Evolutionary conservation across 2,113 vertebrate species (phyloP).

Genomic region (Dromas ardeola): DNA sequence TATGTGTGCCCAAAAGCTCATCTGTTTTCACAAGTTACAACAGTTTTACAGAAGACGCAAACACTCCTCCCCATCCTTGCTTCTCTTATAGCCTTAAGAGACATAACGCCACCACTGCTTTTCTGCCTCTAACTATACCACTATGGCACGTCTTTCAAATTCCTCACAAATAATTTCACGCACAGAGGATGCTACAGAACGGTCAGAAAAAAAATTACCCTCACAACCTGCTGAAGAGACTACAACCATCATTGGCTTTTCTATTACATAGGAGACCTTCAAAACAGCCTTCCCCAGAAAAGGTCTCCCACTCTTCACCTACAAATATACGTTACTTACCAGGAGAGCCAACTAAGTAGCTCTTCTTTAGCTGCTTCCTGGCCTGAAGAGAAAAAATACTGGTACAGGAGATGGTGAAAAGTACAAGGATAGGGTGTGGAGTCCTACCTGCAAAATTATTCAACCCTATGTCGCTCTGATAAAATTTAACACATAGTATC

Average conservation of each 20-base stretch:
- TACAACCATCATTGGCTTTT: not conserved
- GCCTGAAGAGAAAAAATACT: not conserved
- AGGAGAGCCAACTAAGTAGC: not conserved
- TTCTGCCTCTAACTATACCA: not conserved
- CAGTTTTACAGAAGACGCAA: not conserved
- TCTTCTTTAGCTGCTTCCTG: not conserved
- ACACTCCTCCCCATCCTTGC: not conserved
- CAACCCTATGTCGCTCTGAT: not conserved
- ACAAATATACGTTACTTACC: fast-evolving
- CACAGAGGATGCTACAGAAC: not conserved
- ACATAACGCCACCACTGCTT: not conserved
- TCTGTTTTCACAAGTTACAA: not conserved
- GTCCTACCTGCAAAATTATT: not conserved
- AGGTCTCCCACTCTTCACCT: not conserved
- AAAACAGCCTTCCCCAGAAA: not conserved
- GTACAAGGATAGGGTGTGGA: not conserved
- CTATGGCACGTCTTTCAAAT: not conserved
- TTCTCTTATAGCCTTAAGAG: not conserved
- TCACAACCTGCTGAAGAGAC: not conserved
- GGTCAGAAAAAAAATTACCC: not conserved
- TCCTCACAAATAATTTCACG: not conserved
- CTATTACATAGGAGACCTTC: not conserved
- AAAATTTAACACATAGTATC: not conserved
- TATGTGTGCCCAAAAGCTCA: not conserved
- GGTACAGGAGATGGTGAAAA: not conserved